These are phyloP conservation scores for Hemistola chrysoprasaria DNA, from an alignment of 2,888 invertebrate species.

Conservation along the genomic window DNA sequence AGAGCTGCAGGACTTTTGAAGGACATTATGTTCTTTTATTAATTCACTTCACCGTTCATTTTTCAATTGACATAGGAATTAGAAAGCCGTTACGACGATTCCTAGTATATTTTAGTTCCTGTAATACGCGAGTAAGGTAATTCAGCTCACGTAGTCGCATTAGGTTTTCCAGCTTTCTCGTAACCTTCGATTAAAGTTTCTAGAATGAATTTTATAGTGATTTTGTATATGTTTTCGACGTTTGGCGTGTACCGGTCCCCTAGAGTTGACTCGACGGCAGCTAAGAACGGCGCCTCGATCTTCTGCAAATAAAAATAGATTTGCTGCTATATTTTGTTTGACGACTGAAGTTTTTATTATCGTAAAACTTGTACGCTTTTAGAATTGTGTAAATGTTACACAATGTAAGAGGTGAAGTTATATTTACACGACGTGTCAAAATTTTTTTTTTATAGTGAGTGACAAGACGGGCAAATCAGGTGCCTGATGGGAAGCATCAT, in stretches of 20 bases:
- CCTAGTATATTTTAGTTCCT: too few relatives aligned
- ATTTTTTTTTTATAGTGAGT: too few relatives aligned
- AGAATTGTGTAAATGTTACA: constrained; percentile 9
- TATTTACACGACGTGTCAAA: constrained; percentile 6
- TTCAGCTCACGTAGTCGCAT: constrained; percentile 20
- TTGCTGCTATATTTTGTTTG: constrained; percentile 27
- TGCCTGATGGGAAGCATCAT: too few relatives aligned
- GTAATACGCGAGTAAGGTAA: background rate
- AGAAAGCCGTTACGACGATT: too few relatives aligned
- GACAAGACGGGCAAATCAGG: too few relatives aligned
- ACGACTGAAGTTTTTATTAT: constrained; percentile 23
- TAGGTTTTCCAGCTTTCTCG: constrained; percentile 71
- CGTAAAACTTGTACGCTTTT: constrained; percentile 25
- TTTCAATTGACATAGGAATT: too few relatives aligned
- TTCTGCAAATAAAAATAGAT: constrained; percentile 82
- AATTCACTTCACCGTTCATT: too few relatives aligned
- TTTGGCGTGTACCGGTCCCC: constrained; percentile 95
- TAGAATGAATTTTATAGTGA: constrained; percentile 94
- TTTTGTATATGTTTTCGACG: constrained; percentile 94
- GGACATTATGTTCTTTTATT: background rate
- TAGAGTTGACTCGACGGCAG: constrained; percentile 92
- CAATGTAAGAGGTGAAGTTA: constrained; percentile 10
- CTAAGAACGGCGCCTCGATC: constrained; percentile 94
- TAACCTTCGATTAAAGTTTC: constrained; percentile 92
- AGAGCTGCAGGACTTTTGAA: too few relatives aligned